Evolutionary conservation across 2,113 vertebrate genomes (phyloP).

Genomic region (Lampris incognitus): DNA sequence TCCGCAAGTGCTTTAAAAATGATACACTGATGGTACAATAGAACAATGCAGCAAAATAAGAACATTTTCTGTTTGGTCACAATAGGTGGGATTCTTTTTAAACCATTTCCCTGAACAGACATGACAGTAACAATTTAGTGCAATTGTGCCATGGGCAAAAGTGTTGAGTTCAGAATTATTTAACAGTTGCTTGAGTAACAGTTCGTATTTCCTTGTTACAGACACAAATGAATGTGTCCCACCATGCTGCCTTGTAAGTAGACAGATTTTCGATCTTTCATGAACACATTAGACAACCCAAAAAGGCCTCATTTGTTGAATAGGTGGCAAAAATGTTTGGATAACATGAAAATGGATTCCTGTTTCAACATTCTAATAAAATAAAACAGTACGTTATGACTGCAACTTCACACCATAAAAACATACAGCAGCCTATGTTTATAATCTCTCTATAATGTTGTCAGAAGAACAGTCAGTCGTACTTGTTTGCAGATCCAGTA

Average conservation of each 20-base stretch:
- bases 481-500: constrained; percentile 35
- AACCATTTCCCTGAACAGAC: constrained; percentile 10
- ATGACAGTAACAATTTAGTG: constrained; percentile 43
- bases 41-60: constrained; percentile 18
- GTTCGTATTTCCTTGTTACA: constrained; percentile 14
- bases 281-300: not conserved
- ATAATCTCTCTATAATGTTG: constrained; percentile 7
- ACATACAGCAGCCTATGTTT: not conserved
- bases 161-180: constrained; percentile 14
- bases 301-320: not conserved
- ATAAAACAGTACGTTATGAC: not conserved
- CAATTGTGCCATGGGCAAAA: constrained; percentile 34
- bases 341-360: not conserved
- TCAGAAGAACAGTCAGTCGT: constrained; percentile 49
- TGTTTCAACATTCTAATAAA: constrained; percentile 2
- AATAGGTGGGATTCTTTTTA: constrained; percentile 40
- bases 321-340: not conserved
- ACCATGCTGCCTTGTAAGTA: not conserved
- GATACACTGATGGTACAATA: constrained; percentile 9
- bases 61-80: constrained; percentile 69
- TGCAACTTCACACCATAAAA: not conserved
- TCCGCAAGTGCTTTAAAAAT: constrained; percentile 19
- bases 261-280: not conserved
- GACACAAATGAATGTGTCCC: not conserved
- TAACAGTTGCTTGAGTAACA: constrained; percentile 20